These are phyloP conservation scores for Tetrapedia diversipes DNA, from an alignment of 2,888 invertebrate species.

Conservation along the genomic window DNA sequence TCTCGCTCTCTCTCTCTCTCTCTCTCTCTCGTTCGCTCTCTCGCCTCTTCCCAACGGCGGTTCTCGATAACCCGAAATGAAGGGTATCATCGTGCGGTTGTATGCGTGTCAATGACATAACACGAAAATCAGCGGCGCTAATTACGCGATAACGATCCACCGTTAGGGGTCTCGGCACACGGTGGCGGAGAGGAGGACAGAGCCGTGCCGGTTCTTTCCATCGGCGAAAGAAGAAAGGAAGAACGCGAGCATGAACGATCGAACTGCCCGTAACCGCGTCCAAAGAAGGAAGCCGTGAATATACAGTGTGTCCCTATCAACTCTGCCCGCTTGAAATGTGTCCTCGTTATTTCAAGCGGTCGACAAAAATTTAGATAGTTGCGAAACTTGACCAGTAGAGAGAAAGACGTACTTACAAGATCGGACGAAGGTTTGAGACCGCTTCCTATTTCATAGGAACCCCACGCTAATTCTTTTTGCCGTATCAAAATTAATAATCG, in stretches of 20 bases:
- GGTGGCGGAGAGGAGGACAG: slow-evolving; percentile 12
- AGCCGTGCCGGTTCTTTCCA: slow-evolving; percentile 26
- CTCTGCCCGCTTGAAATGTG: too few species aligned
- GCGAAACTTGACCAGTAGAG: too few species aligned
- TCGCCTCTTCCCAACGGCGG: slow-evolving; percentile 3
- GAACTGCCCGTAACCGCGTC: slow-evolving; percentile 52
- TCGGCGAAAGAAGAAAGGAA: slow-evolving; percentile 37
- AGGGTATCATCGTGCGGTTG: slow-evolving; percentile 39
- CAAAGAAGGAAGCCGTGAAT: slow-evolving; percentile 48
- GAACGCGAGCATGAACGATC: slow-evolving; percentile 53
- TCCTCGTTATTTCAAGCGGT: too few species aligned
- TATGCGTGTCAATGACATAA: slow-evolving; percentile 63
- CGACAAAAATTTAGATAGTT: too few species aligned
- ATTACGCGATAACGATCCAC: slow-evolving; percentile 67
- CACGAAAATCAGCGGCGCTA: slow-evolving; percentile 65
- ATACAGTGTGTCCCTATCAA: not conserved
- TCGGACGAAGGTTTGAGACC: too few species aligned
- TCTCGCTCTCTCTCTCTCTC: too few species aligned
- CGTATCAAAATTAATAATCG: too few species aligned
- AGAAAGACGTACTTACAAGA: too few species aligned
- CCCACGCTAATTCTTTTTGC: too few species aligned
- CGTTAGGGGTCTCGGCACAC: slow-evolving; percentile 25
- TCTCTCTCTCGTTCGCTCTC: too few species aligned
- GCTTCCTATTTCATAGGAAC: too few species aligned
- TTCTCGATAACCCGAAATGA: slow-evolving; percentile 17